Evolutionary conservation across 2,797 vertebrate species (phyloP).

Genomic region (Mormyrus hasselquistii): DNA sequence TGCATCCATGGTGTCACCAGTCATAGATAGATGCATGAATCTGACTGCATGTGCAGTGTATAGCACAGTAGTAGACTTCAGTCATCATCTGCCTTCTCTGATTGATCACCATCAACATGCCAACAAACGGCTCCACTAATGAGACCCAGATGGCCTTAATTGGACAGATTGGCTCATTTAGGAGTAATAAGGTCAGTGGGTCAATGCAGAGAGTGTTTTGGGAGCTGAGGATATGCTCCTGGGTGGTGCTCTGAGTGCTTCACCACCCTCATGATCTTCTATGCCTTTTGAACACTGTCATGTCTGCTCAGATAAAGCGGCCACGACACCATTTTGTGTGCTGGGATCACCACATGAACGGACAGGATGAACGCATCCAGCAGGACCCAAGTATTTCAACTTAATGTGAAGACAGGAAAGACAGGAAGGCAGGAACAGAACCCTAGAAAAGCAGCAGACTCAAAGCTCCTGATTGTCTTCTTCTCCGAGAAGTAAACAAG

Average conservation of each 20-base stretch:
- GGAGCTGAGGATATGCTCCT: background rate
- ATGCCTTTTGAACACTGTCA: background rate
- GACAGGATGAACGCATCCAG: background rate
- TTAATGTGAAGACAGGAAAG: background rate
- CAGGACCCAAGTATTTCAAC: background rate
- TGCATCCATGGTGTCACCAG: background rate
- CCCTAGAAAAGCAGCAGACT: background rate
- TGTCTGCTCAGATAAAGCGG: background rate
- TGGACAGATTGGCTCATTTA: background rate
- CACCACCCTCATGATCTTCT: background rate
- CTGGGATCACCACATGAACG: background rate
- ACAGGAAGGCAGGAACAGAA: background rate
- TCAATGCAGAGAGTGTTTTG: background rate
- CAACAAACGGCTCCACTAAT: background rate
- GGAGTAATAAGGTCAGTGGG: background rate
- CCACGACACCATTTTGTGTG: background rate
- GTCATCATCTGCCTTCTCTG: background rate
- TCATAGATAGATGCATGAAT: background rate
- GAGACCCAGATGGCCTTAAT: constrained; percentile 9
- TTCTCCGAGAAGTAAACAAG: background rate
- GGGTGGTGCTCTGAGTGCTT: background rate
- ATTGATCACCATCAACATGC: background rate
- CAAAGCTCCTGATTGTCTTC: background rate
- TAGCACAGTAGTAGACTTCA: background rate
- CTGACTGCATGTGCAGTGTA: background rate